These are phyloP conservation scores for Pelmatolapia mariae DNA, from an alignment of 2,113 vertebrate genomes.

Conservation along the genomic window DNA sequence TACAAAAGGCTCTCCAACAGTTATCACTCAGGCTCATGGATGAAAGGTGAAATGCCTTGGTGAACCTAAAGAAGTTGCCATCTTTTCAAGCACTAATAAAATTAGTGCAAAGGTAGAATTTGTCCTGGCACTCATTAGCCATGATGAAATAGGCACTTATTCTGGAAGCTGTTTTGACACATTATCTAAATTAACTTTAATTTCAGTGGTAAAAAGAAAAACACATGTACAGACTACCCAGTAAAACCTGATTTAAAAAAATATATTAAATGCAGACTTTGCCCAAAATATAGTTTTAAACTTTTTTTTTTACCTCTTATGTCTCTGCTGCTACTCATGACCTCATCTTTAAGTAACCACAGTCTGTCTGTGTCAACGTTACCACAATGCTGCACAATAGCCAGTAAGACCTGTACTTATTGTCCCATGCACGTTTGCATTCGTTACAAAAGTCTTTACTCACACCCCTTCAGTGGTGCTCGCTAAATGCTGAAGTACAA, in stretches of 20 bases:
- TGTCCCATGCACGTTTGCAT: neutral
- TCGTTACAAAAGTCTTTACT: neutral
- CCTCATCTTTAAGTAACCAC: neutral
- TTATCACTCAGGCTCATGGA: neutral
- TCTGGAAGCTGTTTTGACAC: neutral
- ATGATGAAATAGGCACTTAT: neutral
- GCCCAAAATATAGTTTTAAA: neutral
- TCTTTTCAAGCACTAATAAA: neutral
- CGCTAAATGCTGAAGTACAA: neutral
- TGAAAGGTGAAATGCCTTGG: neutral
- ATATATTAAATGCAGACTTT: neutral
- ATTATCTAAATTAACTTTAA: neutral
- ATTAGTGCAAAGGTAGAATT: neutral
- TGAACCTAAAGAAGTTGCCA: neutral
- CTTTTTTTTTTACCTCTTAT: neutral
- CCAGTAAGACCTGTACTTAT: neutral
- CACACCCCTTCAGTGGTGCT: neutral
- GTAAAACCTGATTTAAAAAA: neutral
- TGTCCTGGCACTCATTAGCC: neutral
- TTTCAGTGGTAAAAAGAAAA: neutral
- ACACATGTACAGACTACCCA: neutral
- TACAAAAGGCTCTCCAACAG: neutral
- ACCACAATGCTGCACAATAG: neutral
- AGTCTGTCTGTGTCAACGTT: neutral
- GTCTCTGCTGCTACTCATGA: neutral